Base-by-base conservation (phyloP, 2,888 invertebrate species). In the Eumerus sabulonum region DNA sequence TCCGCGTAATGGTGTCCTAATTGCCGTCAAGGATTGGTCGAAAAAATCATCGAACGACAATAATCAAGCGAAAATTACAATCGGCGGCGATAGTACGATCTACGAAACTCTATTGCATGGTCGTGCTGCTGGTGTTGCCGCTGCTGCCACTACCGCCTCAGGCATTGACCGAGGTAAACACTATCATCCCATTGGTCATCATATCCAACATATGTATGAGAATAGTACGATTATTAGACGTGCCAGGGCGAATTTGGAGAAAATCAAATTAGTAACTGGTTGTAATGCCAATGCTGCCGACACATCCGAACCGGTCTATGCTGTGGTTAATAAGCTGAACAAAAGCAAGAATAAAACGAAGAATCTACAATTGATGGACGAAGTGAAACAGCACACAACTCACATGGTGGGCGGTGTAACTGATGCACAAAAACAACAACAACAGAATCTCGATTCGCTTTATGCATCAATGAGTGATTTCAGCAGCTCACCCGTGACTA, bases 21-120 rank as follows among this genome's bases (percentile, higher is more conserved):
- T 92, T 82, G 92, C 92, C 0, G 92, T 92, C 1, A 92, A 92
- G n/a, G 92, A 92, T 83, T 92, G 92, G 92, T 90, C 91, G 0
- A 90, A 89, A 72, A 89, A 88, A 17, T 27, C 27, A 27, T 86
- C 86, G 9, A 82, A 82, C 51, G 87, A 83, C 54, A 79, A 53
- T 54, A 82, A 81, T 60, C 59, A 56, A 70, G 18, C 62, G 66
- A 62, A 71, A 56, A 70, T 70, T 13, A 53, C 63, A 18, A 40
- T 67, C 42, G 53, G 76, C 16, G 40, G 81, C 72, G 47, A 71
- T 14, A 59, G 74, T 76, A 70, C 68, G 50, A 67, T 57, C 42
- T 83, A 83, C 51, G 83, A 83, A 57, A 83, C 82, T 47, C 82
- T 84, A 82, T 82, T 82, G 62, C 82, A 71, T 81, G 83, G 45